phyloP scores from a whole-genome alignment of 2,113 vertebrate species.

The Limanda limanda region DNA sequence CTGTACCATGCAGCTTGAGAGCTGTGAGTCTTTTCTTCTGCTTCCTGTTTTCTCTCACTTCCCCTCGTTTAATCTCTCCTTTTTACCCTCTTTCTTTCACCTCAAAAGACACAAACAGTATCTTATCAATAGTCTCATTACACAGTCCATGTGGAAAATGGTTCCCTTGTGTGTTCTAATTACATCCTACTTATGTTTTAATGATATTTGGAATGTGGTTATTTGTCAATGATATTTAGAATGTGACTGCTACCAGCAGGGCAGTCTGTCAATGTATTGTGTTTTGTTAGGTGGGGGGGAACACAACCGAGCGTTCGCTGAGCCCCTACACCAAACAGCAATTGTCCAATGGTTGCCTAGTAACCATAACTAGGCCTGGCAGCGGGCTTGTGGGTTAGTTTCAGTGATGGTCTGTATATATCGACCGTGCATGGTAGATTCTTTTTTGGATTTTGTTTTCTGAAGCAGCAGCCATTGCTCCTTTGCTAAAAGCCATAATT shows the following conservation, averaged over 20 bases:
- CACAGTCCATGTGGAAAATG: background rate
- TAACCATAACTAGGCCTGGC: background rate
- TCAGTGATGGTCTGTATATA: background rate
- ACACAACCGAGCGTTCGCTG: background rate
- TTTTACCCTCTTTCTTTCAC: conserved; percentile 8
- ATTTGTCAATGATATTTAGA: background rate
- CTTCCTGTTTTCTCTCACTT: conserved; percentile 26
- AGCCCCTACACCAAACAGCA: background rate
- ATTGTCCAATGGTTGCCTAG: background rate
- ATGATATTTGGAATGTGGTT: background rate
- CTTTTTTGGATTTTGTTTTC: too few relatives aligned
- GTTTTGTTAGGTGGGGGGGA: background rate
- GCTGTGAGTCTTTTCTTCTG: conserved; percentile 87
- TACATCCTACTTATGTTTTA: background rate
- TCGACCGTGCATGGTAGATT: too few relatives aligned
- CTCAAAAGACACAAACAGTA: background rate
- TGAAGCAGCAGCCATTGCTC: too few relatives aligned
- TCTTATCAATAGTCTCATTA: conserved; percentile 11
- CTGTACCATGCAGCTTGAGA: conserved; percentile 96
- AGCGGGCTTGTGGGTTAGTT: background rate
- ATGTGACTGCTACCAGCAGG: background rate
- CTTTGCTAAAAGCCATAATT: too few relatives aligned
- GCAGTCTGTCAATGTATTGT: background rate
- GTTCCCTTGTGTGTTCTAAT: conserved; percentile 1
- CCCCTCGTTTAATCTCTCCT: conserved; percentile 12